phyloP scores from a whole-genome alignment of 2,113 vertebrate genomes.

The Urocolius indicus region DNA sequence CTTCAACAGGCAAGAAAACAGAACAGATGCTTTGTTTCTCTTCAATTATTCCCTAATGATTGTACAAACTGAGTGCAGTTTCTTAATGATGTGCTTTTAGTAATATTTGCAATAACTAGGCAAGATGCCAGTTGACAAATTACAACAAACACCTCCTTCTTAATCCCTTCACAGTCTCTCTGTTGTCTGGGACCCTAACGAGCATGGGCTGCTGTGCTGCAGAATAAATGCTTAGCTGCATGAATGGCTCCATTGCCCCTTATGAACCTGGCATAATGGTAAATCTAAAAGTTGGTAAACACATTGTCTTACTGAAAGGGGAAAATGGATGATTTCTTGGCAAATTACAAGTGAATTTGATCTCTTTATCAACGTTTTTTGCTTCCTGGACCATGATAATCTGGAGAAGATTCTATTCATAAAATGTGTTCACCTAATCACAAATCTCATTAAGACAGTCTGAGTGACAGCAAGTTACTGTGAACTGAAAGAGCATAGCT shows the following conservation, averaged over 20 bases:
- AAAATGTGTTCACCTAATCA: neutral
- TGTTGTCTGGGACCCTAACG: neutral
- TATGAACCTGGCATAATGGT: neutral
- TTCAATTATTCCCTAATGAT: neutral
- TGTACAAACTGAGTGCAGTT: neutral
- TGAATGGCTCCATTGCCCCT: neutral
- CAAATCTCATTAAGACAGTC: neutral
- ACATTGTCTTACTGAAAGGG: neutral
- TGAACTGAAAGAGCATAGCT: neutral
- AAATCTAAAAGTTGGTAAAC: neutral
- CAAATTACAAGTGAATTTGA: neutral
- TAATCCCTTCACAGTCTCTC: neutral
- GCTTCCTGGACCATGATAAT: neutral
- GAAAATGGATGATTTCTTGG: neutral
- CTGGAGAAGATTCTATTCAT: neutral
- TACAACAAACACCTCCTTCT: neutral
- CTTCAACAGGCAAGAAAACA: neutral
- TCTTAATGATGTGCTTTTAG: conserved; percentile 5
- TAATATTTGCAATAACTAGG: neutral
- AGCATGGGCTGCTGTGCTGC: neutral
- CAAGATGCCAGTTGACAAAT: neutral
- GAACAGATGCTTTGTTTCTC: neutral
- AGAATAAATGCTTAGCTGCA: neutral
- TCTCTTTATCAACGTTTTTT: neutral
- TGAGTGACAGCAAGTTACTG: neutral